Base-by-base conservation (phyloP, 2,797 vertebrate genomes). In the Smutsia gigantea region DNA sequence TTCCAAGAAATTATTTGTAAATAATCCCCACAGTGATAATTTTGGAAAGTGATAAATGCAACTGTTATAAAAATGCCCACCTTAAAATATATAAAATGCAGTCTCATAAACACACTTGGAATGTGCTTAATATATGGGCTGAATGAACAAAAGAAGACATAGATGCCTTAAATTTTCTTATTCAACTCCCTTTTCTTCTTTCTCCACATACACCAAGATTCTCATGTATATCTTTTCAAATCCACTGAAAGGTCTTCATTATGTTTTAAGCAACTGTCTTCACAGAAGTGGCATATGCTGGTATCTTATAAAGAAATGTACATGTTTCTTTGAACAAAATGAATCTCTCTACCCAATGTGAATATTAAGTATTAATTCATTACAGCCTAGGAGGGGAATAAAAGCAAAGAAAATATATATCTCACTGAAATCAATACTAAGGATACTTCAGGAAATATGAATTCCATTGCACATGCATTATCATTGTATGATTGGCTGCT, bases 381-480 rank as follows among this genome's bases (percentile, higher is more conserved):
- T 71, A 46, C 5, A 27, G 61, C 37, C 29, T 4, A 10, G 31
- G 39, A 17, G 4, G 90, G 8, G 5, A 29, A 39, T 46, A 19
- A 18, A 61, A 63, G 6, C 46, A 9, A 23, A 29, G 51, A n/a
- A 77, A 59, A 27, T 42, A 63, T 7, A 13, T 15, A 5, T 19
- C 14, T 23, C 53, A 13, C 6, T 4, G 18, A 23, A 21, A 37
- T 51, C 64, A 13, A 8, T 11, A 31, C 14, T 18, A 2, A 27
- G 7, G 12, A 1, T 7, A 6, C 66, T 42, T 49, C 9, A 2
- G 51, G 7, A 39, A 84, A 63, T 2, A 21, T 1, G 8, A n/a
- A 5, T 49, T 14, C 27, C 6, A 0, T 42, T 1, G 83, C n/a
- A 0, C 0, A 7, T 14, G 64, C 57, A 0, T 4, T 0, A 1